Conservation (phyloP, 2,797 vertebrate species). For the Poecilia picta region DNA sequence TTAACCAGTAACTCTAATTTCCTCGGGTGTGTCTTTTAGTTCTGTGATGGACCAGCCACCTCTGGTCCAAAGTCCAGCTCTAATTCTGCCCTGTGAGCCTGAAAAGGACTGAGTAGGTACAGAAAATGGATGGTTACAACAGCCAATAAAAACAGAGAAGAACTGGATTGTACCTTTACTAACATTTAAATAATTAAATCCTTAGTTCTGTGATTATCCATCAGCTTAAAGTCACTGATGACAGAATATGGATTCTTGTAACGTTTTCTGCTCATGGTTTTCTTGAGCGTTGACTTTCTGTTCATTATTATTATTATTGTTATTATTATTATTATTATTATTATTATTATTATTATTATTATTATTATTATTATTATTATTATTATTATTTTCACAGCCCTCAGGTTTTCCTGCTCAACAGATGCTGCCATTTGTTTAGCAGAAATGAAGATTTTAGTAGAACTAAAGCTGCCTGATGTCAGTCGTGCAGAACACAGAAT, state of each 20-base stretch:
- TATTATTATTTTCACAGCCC: slow-evolving; percentile 11
- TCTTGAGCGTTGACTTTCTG: slow-evolving; percentile 2
- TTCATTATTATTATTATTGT: slow-evolving; percentile 1
- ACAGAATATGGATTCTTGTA: slow-evolving; percentile 4
- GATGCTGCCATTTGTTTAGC: slow-evolving; percentile 1
- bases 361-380: neutral
- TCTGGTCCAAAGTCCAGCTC: neutral
- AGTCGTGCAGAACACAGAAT: slow-evolving; percentile 4
- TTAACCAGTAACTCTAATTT: neutral
- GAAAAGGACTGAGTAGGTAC: neutral
- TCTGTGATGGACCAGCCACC: neutral
- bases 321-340: no score
- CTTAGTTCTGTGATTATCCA: neutral
- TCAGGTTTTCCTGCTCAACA: neutral
- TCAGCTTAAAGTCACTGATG: neutral
- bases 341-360: neutral
- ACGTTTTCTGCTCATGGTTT: neutral
- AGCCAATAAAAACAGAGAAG: neutral
- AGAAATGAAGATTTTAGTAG: slow-evolving; percentile 4
- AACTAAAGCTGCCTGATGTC: slow-evolving; percentile 1
- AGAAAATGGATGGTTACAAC: neutral
- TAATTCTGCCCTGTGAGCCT: neutral
- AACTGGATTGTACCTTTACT: neutral
- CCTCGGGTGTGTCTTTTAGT: neutral
- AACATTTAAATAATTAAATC: neutral